Evolutionary conservation across 2,888 invertebrate genomes (phyloP), one percentile per base, ranked within the genome.

Genomic region (Cepaea hortensis): DNA sequence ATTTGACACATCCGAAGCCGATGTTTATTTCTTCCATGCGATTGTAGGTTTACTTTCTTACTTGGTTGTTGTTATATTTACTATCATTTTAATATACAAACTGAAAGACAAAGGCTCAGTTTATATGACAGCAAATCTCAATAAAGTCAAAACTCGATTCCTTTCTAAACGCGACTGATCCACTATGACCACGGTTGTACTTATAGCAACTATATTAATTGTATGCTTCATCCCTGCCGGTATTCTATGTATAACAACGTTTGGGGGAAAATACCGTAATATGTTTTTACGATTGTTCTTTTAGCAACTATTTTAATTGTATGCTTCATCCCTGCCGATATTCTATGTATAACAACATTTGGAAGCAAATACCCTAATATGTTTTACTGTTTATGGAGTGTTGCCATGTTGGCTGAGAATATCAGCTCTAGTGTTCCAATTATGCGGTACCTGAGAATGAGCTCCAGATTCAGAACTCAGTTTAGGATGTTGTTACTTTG

Each of bases 201-300:
- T 62, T 3, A 81, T 81, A 9, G 18, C 80, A 11, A 61, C 65
- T 35, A 62, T 62, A 7, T 11, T 81, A 20, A 81, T 81, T 62
- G 23, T 81, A 61, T 81, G 80, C n/a, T 81, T 62, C 65, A 81
- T 23, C n/a, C 80, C 80, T 13, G 35, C 62, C 5, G 23, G 15
- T 6, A 35, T 61, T 18, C n/a, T 81, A 13, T 61, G 55, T 23
- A 20, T 81, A 7, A 46, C 20, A 4, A 23, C 20, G 35, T 23
- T 46, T 46, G 6, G 11, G n/a, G 65, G n/a, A 0, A 11, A 62
- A 11, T 62, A 81, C 23, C 61, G 50, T 23, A 13, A 2, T 23
- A 20, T 35, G 35, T 35, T 35, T 35, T 35, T 35, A 81, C 23
- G 35, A 23, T 81, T 62, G 55, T 55, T 61, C 20, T 62, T 3